phyloP scores from a whole-genome alignment of 2,888 invertebrate genomes.

The Nomada ferruginata region DNA sequence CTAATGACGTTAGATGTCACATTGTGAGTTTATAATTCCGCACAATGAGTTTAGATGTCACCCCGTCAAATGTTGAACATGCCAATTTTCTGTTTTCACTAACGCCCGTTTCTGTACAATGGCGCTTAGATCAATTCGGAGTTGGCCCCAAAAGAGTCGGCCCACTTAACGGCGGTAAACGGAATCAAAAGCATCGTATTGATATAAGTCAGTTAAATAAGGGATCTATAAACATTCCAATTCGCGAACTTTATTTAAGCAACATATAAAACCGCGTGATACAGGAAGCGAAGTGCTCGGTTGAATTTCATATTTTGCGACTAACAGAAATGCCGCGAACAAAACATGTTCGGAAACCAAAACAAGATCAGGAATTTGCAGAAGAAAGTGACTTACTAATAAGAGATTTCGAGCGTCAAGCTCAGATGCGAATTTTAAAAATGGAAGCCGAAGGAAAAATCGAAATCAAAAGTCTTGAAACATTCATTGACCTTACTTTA shows the following conservation, averaged over 20 bases:
- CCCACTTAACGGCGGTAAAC: conserved; percentile 42
- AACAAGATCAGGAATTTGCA: conserved; percentile 41
- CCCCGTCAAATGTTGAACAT: no score
- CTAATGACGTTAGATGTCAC: no score
- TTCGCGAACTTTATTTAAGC: neutral
- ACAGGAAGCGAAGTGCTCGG: neutral
- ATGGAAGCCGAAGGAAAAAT: conserved; percentile 69
- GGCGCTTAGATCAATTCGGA: no score
- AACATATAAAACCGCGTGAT: neutral
- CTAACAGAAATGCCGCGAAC: conserved; percentile 77
- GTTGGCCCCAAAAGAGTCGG: no score
- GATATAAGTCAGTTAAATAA: neutral
- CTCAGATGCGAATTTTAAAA: conserved; percentile 65
- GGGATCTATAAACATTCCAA: neutral
- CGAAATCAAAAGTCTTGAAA: conserved; percentile 64
- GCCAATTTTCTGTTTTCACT: no score
- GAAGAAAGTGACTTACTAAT: conserved; percentile 71
- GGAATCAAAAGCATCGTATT: conserved; percentile 33
- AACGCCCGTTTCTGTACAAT: no score
- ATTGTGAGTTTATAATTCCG: no score
- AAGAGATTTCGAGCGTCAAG: conserved; percentile 74
- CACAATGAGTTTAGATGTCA: no score
- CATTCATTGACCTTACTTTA: conserved; percentile 62
- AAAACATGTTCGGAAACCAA: conserved; percentile 70
- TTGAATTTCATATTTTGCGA: neutral